Percentiles rank a stretch among this genome's conserved stretches.
These are phyloP conservation scores for Ptilorrhoa leucosticta DNA, from an alignment of 2,113 vertebrate species.

Conservation along the genomic window DNA sequence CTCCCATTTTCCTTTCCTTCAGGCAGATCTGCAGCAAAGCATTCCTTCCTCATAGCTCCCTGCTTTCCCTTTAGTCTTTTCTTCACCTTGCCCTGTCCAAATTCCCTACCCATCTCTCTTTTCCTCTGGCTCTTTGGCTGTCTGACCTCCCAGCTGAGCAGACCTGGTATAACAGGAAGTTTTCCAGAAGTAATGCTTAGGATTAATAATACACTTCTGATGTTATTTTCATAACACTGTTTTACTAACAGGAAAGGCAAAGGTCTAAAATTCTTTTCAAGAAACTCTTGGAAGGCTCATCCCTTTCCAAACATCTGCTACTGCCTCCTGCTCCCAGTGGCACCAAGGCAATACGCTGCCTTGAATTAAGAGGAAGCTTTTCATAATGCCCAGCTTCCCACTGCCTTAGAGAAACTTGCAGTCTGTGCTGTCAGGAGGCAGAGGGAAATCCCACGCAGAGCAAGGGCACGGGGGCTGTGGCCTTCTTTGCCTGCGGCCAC, in stretches of 20 bases:
- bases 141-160: neutral
- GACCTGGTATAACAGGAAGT: neutral
- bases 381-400: neutral
- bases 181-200: neutral
- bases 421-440: conserved; percentile 7
- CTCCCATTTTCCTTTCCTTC: neutral
- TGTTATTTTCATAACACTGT: neutral
- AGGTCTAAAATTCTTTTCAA: neutral
- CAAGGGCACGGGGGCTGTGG: neutral
- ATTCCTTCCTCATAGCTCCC: neutral
- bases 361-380: neutral
- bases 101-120: neutral
- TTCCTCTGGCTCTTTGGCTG: neutral
- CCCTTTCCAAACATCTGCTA: neutral
- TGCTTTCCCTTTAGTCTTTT: neutral
- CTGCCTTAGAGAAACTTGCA: conserved; percentile 3
- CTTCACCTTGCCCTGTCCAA: neutral
- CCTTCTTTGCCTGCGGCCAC: conserved; percentile 23
- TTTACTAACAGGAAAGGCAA: neutral
- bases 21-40: neutral
- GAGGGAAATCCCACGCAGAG: conserved; percentile 24
- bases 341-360: neutral
- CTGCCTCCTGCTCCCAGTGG: neutral
- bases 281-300: neutral
- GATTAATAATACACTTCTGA: neutral